Base-by-base conservation (phyloP, 2,113 vertebrate genomes). In the Cygnus buccinator region DNA sequence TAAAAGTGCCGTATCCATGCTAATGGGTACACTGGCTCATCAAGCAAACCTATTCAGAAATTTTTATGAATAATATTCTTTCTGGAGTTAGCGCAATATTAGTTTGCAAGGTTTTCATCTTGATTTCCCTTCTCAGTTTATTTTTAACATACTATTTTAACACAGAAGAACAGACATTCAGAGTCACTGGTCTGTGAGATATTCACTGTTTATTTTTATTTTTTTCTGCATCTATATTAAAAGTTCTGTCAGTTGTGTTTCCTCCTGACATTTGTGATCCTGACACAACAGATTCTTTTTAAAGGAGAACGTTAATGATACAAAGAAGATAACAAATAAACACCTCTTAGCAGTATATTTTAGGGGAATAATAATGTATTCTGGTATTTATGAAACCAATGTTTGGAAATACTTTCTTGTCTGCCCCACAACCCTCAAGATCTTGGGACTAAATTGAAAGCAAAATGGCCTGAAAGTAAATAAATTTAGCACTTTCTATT, bases 11-110 rank as follows among this genome's bases (percentile, higher is more conserved):
- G 6, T 81, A 81, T 29, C 17, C 61, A 84, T 44, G 26, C 48
- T 54, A 86, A 86, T 75, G 13, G 44, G 26, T 82, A 90, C 54
- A 71, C 31, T 85, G 59, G 68, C 48, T 81, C 73, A 95, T 72
- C 88, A 93, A 78, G 28, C 10, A 86, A 95, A 88, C 23, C 17
- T 90, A 35, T 83, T 88, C 67, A 74, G 35, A 91, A 93, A 61
- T 68, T 25, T 80, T 95, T 41, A 84, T 63, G 57, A 90, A 86
- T 68, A 90, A 85, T 94, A 74, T 20, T 90, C 68, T 59, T 84
- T 58, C 72, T 84, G 57, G 83, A 89, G 43, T 74, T 81, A 81
- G 25, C 17, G 19, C 28, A 88, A 41, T 75, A 81, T 72, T 84
- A 81, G 29, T 84, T 95, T 76, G 78, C 5, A 77, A 84, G 18